Evolutionary conservation across 2,797 vertebrate genomes (phyloP).

Genomic region (Fundulus diaphanus): DNA sequence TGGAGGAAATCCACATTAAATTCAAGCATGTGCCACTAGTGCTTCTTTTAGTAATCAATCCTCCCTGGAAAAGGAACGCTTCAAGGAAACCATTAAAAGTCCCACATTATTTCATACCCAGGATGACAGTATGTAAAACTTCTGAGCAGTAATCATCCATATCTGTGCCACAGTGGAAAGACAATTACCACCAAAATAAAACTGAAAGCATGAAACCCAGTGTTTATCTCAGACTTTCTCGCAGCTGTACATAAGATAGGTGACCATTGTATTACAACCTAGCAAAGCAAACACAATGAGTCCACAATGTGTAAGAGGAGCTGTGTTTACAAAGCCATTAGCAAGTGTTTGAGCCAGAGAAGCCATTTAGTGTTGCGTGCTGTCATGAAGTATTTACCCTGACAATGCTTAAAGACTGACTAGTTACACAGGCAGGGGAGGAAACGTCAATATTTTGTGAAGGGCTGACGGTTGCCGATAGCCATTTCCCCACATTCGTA

Average conservation of each 20-base stretch:
- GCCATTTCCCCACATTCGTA: constrained; percentile 55
- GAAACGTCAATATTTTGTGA: constrained; percentile 84
- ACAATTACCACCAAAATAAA: constrained; percentile 38
- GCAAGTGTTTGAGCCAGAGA: constrained; percentile 68
- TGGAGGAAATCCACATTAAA: neutral
- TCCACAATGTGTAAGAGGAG: constrained; percentile 66
- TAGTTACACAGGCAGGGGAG: constrained; percentile 75
- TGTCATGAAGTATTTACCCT: constrained; percentile 81
- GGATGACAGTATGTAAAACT: neutral
- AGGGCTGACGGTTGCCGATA: constrained; percentile 60
- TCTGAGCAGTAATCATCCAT: neutral
- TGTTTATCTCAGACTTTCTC: constrained; percentile 57
- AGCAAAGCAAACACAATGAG: constrained; percentile 74
- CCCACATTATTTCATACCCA: neutral
- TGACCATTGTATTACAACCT: constrained; percentile 56
- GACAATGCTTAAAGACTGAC: constrained; percentile 79
- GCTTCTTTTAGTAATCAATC: neutral
- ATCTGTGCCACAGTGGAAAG: constrained; percentile 15
- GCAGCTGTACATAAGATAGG: constrained; percentile 48
- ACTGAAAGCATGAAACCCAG: constrained; percentile 46
- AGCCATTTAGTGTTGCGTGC: constrained; percentile 60
- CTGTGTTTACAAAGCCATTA: constrained; percentile 76
- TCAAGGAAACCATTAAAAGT: neutral
- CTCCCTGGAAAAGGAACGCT: neutral
- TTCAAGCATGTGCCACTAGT: neutral